Conservation (phyloP, 2,113 vertebrate genomes). For the Prochilodus magdalenae region DNA sequence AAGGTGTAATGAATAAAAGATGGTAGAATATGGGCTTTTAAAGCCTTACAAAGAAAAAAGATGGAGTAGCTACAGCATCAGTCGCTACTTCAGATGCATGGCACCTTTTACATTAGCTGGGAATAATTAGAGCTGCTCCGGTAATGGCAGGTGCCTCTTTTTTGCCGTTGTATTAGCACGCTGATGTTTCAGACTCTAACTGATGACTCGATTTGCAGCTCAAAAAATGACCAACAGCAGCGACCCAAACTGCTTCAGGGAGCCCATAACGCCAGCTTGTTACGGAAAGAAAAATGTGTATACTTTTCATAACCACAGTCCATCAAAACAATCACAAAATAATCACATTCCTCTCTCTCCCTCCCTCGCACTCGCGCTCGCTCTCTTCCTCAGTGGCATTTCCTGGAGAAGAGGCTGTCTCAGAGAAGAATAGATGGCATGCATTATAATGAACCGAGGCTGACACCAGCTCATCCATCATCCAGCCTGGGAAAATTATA, state of each 20-base stretch:
- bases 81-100: neutral
- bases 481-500: conserved; percentile 78
- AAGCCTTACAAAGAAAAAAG: neutral
- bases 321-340: conserved; percentile 52
- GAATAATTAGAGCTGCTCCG: neutral
- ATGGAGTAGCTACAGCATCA: neutral
- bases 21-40: neutral
- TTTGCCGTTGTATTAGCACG: neutral
- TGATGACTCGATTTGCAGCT: conserved; percentile 9
- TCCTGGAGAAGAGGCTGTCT: conserved; percentile 76
- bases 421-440: conserved; percentile 80
- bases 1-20: neutral
- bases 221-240: conserved; percentile 26
- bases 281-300: conserved; percentile 37
- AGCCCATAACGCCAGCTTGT: conserved; percentile 15
- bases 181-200: conserved; percentile 1
- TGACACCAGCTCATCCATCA: conserved; percentile 82
- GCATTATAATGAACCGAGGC: conserved; percentile 83
- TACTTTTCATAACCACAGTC: conserved; percentile 44
- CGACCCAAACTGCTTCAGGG: conserved; percentile 1
- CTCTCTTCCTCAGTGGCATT: conserved; percentile 67
- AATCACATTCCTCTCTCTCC: conserved; percentile 41
- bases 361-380: neutral
- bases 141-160: conserved; percentile 1
- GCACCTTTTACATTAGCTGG: conserved; percentile 1